These are phyloP conservation scores for Lepisosteus oculatus DNA, from an alignment of 2,113 vertebrate genomes.

Conservation along the genomic window DNA sequence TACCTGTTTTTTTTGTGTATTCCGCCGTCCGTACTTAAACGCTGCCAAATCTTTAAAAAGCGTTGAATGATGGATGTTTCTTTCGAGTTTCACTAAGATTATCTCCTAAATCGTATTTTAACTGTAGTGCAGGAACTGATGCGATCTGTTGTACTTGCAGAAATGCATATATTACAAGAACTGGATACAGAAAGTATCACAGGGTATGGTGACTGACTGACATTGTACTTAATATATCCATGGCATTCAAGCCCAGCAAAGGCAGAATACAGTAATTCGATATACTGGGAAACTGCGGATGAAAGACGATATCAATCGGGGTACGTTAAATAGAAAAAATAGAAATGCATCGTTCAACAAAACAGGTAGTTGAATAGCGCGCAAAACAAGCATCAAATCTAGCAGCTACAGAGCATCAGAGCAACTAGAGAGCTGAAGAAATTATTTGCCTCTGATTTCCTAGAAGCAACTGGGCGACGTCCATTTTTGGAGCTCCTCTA, in stretches of 20 bases:
- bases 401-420: background rate
- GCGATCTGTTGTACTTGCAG: no score
- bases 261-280: background rate
- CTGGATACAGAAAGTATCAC: slow-evolving; percentile 18
- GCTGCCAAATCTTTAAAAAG: no score
- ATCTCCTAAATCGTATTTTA: no score
- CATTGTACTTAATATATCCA: slow-evolving; percentile 1
- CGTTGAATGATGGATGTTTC: no score
- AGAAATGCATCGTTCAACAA: background rate
- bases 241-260: slow-evolving; percentile 10
- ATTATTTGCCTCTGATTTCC: no score
- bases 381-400: background rate
- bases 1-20: no score
- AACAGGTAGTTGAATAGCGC: background rate
- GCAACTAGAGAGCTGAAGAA: slow-evolving; percentile 2
- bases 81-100: no score
- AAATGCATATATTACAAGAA: background rate
- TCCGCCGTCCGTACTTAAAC: no score
- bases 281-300: background rate
- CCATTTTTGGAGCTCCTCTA: slow-evolving; percentile 1
- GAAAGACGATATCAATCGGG: background rate
- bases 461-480: slow-evolving; percentile 9
- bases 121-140: no score
- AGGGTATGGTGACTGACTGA: slow-evolving; percentile 39
- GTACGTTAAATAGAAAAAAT: background rate